Conservation (phyloP, 2,888 invertebrate genomes). For the Eilema sororculum region DNA sequence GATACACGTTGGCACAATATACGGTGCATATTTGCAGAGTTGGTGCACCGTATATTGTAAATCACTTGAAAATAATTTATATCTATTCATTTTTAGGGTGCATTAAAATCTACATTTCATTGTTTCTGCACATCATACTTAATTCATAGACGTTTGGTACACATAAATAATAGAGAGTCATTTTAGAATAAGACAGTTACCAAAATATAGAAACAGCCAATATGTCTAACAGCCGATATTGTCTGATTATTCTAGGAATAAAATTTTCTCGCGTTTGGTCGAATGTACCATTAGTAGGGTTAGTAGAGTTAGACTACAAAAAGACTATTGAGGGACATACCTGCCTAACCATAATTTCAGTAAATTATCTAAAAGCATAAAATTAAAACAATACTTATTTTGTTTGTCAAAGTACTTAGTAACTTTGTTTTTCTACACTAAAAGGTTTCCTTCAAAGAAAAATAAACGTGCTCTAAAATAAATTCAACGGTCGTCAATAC, state of each 20-base stretch:
- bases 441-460: constrained; percentile 5
- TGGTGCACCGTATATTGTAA: constrained; percentile 45
- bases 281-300: too few species aligned
- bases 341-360: too few species aligned
- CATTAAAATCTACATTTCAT: neutral
- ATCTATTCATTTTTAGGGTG: constrained; percentile 5
- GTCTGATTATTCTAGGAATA: too few species aligned
- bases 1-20: constrained; percentile 47
- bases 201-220: too few species aligned
- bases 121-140: neutral
- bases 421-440: constrained; percentile 5
- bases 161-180: neutral
- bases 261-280: too few species aligned
- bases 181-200: neutral
- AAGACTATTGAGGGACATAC: too few species aligned
- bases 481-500: neutral
- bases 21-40: constrained; percentile 26
- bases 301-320: too few species aligned
- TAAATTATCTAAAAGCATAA: too few species aligned
- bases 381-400: neutral
- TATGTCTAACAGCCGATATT: neutral
- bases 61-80: constrained; percentile 33
- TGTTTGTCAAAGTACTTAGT: neutral
- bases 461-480: constrained; percentile 9
- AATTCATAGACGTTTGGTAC: neutral